Percentiles rank a stretch among this genome's conserved stretches.
These are phyloP conservation scores for Eupithecia subumbrata DNA, from an alignment of 2,888 invertebrate genomes.

Conservation along the genomic window DNA sequence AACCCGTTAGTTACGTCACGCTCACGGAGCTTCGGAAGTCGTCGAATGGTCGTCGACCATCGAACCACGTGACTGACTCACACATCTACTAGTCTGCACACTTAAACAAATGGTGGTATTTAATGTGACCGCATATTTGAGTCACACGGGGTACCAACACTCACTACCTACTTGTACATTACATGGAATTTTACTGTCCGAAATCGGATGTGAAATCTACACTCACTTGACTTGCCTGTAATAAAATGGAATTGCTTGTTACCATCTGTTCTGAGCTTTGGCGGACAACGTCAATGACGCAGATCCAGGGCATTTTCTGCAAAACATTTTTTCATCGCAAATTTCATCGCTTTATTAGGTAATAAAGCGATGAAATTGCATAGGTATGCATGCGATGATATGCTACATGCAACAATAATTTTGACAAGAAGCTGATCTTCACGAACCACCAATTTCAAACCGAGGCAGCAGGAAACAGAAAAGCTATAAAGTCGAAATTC, in stretches of 20 bases:
- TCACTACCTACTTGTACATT: background rate
- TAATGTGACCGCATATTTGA: conserved; percentile 38
- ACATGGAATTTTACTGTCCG: background rate
- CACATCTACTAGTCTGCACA: conserved; percentile 48
- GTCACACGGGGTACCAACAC: conserved; percentile 29
- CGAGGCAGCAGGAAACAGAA: background rate
- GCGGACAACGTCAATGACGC: background rate
- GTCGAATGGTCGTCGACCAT: conserved; percentile 17
- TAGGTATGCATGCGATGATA: no score
- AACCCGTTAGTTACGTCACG: conserved; percentile 31
- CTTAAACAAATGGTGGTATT: conserved; percentile 45
- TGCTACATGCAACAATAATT: background rate
- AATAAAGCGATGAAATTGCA: no score
- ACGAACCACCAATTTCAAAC: background rate
- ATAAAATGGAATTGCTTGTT: background rate
- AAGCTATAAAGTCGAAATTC: background rate
- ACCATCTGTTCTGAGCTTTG: background rate
- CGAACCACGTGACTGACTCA: conserved; percentile 27
- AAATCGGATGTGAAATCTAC: conserved; percentile 4
- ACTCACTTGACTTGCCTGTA: background rate
- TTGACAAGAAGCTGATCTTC: background rate
- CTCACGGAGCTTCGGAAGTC: conserved; percentile 30
- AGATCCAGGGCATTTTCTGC: background rate
- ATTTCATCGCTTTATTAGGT: no score
- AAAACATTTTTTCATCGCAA: background rate